Conservation (phyloP, 2,797 vertebrate species). For the Distichodus sexfasciatus region DNA sequence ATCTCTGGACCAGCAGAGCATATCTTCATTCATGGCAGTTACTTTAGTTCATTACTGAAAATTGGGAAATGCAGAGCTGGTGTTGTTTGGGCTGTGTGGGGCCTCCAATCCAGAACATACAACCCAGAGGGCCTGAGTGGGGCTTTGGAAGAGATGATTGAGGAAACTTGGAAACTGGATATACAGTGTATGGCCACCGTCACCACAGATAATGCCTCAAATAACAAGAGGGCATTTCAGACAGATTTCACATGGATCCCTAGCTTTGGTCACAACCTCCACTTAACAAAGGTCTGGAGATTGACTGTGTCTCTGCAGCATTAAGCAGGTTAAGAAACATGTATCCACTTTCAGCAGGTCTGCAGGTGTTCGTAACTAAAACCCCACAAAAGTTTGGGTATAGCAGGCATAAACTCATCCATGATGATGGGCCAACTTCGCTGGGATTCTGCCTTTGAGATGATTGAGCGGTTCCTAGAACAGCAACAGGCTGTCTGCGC, state of each 20-base stretch:
- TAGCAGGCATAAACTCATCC: conserved; percentile 1
- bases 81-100: conserved; percentile 20
- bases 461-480: conserved; percentile 22
- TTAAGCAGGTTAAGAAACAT: neutral
- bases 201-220: conserved; percentile 30
- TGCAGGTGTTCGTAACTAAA: neutral
- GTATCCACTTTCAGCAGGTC: conserved; percentile 4
- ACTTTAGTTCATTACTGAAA: conserved; percentile 6
- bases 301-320: too few species aligned
- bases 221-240: conserved; percentile 18
- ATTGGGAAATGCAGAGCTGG: conserved; percentile 15
- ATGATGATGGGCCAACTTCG: conserved; percentile 9
- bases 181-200: conserved; percentile 2
- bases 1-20: conserved; percentile 36
- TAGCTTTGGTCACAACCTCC: too few species aligned
- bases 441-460: conserved; percentile 22
- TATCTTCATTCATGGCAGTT: conserved; percentile 20
- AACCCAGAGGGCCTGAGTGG: too few species aligned
- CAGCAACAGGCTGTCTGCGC: conserved; percentile 28
- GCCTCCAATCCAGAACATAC: too few species aligned
- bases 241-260: too few species aligned
- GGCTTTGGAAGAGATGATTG: conserved; percentile 5
- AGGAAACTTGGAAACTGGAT: conserved; percentile 12
- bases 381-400: neutral
- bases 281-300: too few species aligned